Evolutionary conservation across 2,888 invertebrate species (phyloP).

Genomic region (Nomada ferruginata): DNA sequence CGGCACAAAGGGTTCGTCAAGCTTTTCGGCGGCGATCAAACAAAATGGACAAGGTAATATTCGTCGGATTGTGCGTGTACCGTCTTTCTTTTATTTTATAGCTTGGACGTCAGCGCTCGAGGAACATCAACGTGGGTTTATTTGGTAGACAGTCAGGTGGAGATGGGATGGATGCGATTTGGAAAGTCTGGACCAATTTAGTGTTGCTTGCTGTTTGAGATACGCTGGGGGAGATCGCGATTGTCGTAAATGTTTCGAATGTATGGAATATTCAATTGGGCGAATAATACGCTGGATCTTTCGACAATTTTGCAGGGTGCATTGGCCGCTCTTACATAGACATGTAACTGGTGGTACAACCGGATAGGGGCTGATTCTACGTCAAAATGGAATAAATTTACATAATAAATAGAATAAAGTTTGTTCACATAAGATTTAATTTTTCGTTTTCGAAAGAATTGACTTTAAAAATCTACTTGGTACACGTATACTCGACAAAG

Average conservation of each 20-base stretch:
- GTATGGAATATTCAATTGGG: constrained; percentile 8
- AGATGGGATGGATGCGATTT: constrained; percentile 4
- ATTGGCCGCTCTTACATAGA: background rate
- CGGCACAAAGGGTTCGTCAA: constrained; percentile 30
- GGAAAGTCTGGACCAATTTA: constrained; percentile 6
- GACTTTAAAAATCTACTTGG: too few species aligned
- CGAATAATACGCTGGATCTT: background rate
- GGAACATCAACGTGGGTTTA: constrained; percentile 8
- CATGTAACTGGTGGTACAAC: background rate
- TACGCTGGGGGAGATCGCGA: background rate
- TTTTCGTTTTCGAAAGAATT: too few species aligned
- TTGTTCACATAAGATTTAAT: too few species aligned
- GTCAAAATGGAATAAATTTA: too few species aligned
- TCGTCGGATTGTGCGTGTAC: constrained; percentile 40
- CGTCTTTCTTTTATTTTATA: background rate
- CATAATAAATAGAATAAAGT: too few species aligned
- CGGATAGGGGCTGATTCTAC: too few species aligned
- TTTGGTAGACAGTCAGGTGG: constrained; percentile 6
- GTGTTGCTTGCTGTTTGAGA: background rate
- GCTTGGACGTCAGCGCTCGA: background rate
- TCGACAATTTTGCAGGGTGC: background rate
- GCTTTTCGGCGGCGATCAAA: constrained; percentile 56
- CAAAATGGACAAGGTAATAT: constrained; percentile 55
- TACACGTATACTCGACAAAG: too few species aligned
- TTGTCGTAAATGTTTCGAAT: constrained; percentile 19